Evolutionary conservation across 2,888 invertebrate genomes (phyloP), one percentile per base, ranked within the genome.

Genomic region (Sclerodermus sp.): DNA sequence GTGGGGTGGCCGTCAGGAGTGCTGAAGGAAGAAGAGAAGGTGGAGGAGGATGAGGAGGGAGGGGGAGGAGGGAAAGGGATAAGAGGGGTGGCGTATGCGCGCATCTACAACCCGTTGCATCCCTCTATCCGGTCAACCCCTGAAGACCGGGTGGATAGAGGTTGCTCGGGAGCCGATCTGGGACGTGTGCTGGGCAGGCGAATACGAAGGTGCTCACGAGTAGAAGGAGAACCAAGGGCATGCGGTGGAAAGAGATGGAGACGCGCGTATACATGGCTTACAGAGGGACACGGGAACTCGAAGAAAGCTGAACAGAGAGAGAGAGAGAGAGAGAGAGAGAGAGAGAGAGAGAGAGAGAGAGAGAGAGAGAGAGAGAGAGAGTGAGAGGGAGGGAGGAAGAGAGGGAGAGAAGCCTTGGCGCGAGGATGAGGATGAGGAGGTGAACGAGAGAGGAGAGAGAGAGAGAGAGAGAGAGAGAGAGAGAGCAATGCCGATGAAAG

Each of bases 151-250:
- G 16, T 16, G 56, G 62, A 61, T 52, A 55, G 57, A 65, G 60
- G 66, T 62, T 59, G 62, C 61, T 62, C 57, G 59, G 62, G 53
- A 57, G 62, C 59, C 68, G 69, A 71, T 68, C 68, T 66, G 64
- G 71, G 69, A 72, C 69, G 72, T 73, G 71, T 72, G 71, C 65
- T 66, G 62, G 66, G 60, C 66, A 65, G 59, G 53, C 51, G 41
- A 8, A 47, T 52, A 51, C 48, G 47, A 38, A 38, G 38, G 14
- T 38, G 6, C 38, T 38, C 34, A 12, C 34, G 23, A 23, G 8
- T 23, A 23, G 4, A 23, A 23, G 23, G 23, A 23, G n/a, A n/a
- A 9, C 8, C 30, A 30, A 6, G 37, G 5, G 37, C 14, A 13
- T 10, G 37, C 37, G 37, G 12, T 37, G 6, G 37, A 13, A 13